A percentile compares a stretch with the other conserved stretches of the same genome.
Conservation (phyloP, 2,797 vertebrate species). For the Mycteria americana region DNA sequence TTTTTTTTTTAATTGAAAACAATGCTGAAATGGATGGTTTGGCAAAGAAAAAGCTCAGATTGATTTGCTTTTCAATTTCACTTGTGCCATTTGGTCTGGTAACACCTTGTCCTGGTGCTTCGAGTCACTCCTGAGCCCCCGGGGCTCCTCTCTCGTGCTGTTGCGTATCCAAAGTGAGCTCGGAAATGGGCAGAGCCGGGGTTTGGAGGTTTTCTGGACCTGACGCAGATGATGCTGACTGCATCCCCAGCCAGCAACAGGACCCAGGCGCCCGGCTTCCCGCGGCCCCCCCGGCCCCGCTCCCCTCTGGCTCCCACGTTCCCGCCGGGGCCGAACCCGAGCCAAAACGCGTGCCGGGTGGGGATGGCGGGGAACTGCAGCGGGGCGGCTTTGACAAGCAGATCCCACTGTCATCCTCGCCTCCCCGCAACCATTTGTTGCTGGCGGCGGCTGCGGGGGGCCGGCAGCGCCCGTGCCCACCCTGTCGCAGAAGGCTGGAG, state of each 20-base stretch:
- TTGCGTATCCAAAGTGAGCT: fast-evolving
- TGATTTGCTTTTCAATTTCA: not conserved
- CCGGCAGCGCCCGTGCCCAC: not conserved
- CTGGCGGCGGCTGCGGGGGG: not conserved
- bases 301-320: not conserved
- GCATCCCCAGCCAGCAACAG: not conserved
- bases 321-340: not conserved
- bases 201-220: not conserved
- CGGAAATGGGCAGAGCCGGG: not conserved
- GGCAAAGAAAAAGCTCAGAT: not conserved
- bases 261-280: no score
- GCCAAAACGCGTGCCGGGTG: fast-evolving
- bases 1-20: not conserved
- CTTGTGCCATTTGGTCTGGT: not conserved
- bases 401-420: conserved; percentile 3
- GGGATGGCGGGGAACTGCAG: not conserved
- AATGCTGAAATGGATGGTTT: not conserved
- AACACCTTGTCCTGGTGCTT: not conserved
- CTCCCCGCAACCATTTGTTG: not conserved
- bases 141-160: not conserved
- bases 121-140: not conserved
- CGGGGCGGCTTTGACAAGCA: not conserved
- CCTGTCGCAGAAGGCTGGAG: conserved; percentile 58
- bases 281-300: fast-evolving
- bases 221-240: not conserved